Conservation (phyloP, 2,113 vertebrate species). For the Promerops cafer region DNA sequence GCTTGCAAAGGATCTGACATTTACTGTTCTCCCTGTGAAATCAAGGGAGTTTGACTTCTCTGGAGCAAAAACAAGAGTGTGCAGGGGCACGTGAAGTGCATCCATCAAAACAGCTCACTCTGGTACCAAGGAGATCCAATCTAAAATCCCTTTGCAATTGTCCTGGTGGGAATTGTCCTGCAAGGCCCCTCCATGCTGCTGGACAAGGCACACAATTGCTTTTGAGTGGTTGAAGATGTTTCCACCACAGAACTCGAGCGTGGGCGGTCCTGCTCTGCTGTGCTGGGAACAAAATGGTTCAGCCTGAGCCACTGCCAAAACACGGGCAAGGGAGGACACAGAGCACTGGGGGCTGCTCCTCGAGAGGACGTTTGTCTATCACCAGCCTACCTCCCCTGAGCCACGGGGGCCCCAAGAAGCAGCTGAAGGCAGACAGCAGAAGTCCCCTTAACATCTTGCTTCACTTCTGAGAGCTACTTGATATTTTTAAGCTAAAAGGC, state of each 20-base stretch:
- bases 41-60: neutral
- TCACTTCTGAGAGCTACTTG: neutral
- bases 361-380: neutral
- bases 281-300: neutral
- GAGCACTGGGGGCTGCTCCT: neutral
- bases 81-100: neutral
- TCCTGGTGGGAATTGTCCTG: too few species aligned
- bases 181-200: neutral
- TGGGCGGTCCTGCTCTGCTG: constrained; percentile 1
- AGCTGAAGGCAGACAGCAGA: neutral
- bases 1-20: neutral
- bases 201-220: neutral
- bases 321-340: neutral
- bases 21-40: neutral
- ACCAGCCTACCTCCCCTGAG: neutral
- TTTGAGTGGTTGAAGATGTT: constrained; percentile 24
- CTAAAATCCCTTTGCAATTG: neutral
- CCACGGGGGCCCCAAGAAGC: neutral
- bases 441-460: neutral
- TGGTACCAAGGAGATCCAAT: neutral
- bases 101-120: neutral
- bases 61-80: neutral
- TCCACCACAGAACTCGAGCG: neutral
- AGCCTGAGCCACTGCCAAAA: neutral
- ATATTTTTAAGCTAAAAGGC: neutral